phyloP scores from a whole-genome alignment of 2,797 vertebrate genomes.

The Manis crassicaudata region DNA sequence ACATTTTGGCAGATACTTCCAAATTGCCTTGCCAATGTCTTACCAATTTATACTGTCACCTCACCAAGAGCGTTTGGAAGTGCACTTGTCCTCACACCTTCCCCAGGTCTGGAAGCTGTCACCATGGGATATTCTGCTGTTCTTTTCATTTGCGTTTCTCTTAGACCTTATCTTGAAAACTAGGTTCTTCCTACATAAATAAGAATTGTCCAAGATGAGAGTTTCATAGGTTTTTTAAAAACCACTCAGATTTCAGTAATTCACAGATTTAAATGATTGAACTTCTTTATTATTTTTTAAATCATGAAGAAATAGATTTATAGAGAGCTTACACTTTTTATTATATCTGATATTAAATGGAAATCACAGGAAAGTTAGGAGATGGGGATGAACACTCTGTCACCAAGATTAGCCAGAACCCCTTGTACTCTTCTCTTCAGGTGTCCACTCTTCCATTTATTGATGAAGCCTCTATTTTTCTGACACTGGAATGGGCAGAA shows the following conservation, averaged over 20 bases:
- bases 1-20: neutral
- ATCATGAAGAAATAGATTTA: conserved; percentile 13
- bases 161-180: conserved; percentile 25
- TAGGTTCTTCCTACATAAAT: neutral
- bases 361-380: neutral
- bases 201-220: conserved; percentile 1
- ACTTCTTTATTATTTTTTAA: conserved; percentile 36
- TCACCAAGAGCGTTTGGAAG: neutral
- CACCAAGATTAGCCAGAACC: neutral
- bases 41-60: neutral
- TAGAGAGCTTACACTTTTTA: conserved; percentile 6
- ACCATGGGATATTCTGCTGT: neutral
- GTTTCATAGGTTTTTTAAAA: neutral
- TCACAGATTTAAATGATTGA: neutral
- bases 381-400: neutral
- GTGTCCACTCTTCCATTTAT: neutral
- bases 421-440: fast-evolving
- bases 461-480: neutral
- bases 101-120: neutral
- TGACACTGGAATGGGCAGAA: neutral
- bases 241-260: neutral
- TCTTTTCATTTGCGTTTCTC: conserved; percentile 15
- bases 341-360: neutral
- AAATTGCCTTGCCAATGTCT: neutral
- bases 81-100: neutral